Evolutionary conservation across 2,113 vertebrate genomes (phyloP).

Genomic region (Eupsittula cactorum): DNA sequence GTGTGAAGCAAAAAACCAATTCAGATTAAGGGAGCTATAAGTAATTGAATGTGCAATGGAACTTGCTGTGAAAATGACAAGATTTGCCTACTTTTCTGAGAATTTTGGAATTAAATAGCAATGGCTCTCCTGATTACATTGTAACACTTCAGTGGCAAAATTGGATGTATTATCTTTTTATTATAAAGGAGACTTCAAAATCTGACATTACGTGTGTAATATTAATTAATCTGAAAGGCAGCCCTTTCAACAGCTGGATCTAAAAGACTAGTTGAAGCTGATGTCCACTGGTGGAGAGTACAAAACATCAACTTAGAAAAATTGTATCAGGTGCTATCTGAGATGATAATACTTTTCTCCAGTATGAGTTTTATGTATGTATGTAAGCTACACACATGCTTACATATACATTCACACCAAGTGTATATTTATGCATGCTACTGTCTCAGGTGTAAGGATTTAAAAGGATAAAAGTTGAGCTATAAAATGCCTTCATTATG

Average conservation of each 20-base stretch:
- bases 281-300: not conserved
- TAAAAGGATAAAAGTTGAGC: not conserved
- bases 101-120: not conserved
- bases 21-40: constrained; percentile 17
- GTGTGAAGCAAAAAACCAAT: not conserved
- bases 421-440: not conserved
- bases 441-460: not conserved
- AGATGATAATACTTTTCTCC: not conserved
- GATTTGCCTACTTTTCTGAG: constrained; percentile 6
- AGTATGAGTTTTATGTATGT: not conserved
- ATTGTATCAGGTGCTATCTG: not conserved
- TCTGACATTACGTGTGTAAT: not conserved
- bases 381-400: not conserved
- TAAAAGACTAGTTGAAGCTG: not conserved
- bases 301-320: not conserved
- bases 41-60: not conserved
- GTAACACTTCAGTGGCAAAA: not conserved
- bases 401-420: not conserved
- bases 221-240: not conserved
- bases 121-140: not conserved
- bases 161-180: not conserved
- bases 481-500: not conserved
- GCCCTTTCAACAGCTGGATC: not conserved
- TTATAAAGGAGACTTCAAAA: not conserved
- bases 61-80: constrained; percentile 21